phyloP scores from a whole-genome alignment of 2,797 vertebrate species.

The Sebastes alutus region DNA sequence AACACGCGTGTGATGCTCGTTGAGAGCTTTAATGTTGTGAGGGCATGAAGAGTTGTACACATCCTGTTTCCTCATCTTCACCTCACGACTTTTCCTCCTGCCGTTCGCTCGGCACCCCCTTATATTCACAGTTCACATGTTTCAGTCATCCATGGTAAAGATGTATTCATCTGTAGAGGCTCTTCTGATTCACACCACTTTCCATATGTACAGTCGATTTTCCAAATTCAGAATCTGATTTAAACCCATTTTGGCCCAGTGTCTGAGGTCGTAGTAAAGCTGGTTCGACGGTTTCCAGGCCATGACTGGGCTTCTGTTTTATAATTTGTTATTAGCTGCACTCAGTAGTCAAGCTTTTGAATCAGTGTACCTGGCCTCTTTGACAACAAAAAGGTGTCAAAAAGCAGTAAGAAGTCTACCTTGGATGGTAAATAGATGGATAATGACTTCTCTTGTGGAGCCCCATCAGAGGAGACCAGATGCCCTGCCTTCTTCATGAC shows the following conservation, averaged over 20 bases:
- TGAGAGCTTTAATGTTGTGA: slow-evolving; percentile 49
- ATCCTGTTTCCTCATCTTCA: slow-evolving; percentile 56
- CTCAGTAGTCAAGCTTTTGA: background rate
- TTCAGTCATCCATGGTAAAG: slow-evolving; percentile 14
- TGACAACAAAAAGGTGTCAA: slow-evolving; percentile 1
- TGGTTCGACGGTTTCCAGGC: background rate
- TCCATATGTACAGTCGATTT: background rate
- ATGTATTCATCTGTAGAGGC: background rate
- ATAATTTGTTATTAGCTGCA: slow-evolving; percentile 1
- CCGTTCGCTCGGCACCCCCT: background rate
- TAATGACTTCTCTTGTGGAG: slow-evolving; percentile 18
- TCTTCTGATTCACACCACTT: background rate
- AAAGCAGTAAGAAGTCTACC: background rate
- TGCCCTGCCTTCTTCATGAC: slow-evolving; percentile 3
- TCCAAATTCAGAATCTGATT: background rate
- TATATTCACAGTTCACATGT: slow-evolving; percentile 15
- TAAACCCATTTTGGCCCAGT: background rate
- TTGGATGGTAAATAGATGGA: slow-evolving; percentile 2
- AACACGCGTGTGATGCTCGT: slow-evolving; percentile 51
- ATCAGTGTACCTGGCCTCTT: background rate
- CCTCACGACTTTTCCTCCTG: background rate
- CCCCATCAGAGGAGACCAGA: slow-evolving; percentile 4
- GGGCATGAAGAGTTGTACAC: slow-evolving; percentile 41
- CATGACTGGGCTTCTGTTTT: slow-evolving; percentile 6
- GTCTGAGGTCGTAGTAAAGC: background rate